Base-by-base conservation (phyloP, 1,140 invertebrate species). In the Anoplophora glabripennis region DNA sequence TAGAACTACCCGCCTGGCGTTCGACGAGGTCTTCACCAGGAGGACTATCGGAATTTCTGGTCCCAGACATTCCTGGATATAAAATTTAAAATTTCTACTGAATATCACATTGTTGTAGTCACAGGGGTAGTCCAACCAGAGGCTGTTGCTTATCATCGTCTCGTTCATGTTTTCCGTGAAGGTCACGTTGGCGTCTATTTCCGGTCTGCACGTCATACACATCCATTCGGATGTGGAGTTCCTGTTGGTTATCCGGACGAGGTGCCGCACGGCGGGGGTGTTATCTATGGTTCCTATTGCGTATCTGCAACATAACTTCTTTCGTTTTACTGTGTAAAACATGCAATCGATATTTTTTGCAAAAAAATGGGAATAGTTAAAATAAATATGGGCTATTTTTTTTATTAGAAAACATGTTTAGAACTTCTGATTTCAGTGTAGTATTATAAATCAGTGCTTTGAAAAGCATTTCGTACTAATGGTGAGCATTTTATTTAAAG, bases 11-110 rank as follows among this genome's bases (percentile, higher is more conserved):
- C 84, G 75, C 62, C 81, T 80, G 7, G 77, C 76, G 49, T 81
- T 81, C 10, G 79, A 83, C 34, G 75, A 64, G 3, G 80, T 80
- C 21, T 28, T 28, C 21, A 28, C 21, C 21, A 28, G 21, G 68
- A 85, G 81, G 4, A 81, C 78, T 10, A 81, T 81, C 0, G 89
- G 88, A 7, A 88, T 78, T 45, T 83, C 83, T 0, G 88, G 89
- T 1, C 89, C 86, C 47, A 89, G 76, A 71, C 89, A 91, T 68
- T 90, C 87, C 71, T 86, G 78, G 0, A 83, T 77, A 68, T 79
- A 83, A 66, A 76, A 83, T 41, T 73, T 73, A 10, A 77, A 85
- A 71, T 83, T 83, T 57, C 77, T 79, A 71, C 85, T 86, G 63
- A 86, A 86, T 57, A 82, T 78, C 7, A 86, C 76, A 42, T 83